Base-by-base conservation (phyloP, 2,797 vertebrate genomes). In the Halcyon badia region DNA sequence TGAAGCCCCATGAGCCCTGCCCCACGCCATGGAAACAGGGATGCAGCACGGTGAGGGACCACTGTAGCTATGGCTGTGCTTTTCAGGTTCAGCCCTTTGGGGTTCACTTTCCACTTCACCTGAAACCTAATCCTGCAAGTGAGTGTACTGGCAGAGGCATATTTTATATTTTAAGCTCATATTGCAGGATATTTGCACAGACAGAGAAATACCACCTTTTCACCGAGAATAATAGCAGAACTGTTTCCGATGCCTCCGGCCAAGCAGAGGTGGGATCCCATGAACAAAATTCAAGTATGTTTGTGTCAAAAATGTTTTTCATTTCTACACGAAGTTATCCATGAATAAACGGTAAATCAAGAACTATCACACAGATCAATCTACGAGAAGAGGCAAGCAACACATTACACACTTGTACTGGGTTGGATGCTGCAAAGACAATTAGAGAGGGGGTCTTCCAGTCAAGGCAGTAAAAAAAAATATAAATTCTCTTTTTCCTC, bases 1-100 rank as follows among this genome's bases (percentile, higher is more conserved):
- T 9, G 12, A 89, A 82, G 49, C 16, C 19, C 8, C 2, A 1
- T 0, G 1, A 72, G 12, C 33, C n/a, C 49, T 77, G 28, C 20
- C 9, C 9, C 11, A 26, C 1, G 1, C 13, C 39, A 15, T 1
- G 7, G 52, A 28, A 83, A 28, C 22, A 22, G 24, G 41, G 16
- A 62, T 25, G 20, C 39, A 62, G n/a, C 28, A 35, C 42, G 71
- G 39, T 11, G 49, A 39, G 64, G 16, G 20, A 57, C 6, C 11
- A 3, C 9, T 0, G 1, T 39, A 48, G 48, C 31, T 8, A 11
- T 15, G 37, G 24, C 52, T 62, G 14, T 49, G 39, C 14, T 81
- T 72, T 57, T 56, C 44, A 73, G n/a, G 24, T 20, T 46, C 30
- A 78, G 10, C 6, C 33, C 9, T 66, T 54, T 61, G 42, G 52